Evolutionary conservation across 2,113 vertebrate genomes (phyloP).

Genomic region (Malurus melanocephalus): DNA sequence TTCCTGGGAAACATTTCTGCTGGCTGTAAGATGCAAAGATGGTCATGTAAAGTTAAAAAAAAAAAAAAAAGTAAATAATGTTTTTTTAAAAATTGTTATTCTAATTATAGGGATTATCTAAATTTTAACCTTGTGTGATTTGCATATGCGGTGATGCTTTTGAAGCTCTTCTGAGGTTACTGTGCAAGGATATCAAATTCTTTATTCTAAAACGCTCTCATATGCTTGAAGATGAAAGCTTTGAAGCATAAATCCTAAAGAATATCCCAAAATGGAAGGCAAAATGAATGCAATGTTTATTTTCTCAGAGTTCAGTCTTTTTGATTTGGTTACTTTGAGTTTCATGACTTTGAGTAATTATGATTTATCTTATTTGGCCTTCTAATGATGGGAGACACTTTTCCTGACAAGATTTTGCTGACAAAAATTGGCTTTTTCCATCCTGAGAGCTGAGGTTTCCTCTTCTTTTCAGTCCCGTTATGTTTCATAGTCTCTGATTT

Average conservation of each 20-base stretch:
- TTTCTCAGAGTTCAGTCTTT: not conserved
- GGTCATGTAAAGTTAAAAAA: not conserved
- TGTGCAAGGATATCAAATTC: not conserved
- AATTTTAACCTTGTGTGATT: not conserved
- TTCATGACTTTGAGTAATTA: not conserved
- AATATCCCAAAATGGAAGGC: not conserved
- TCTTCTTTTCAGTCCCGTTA: not conserved
- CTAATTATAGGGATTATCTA: not conserved
- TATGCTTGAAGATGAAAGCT: not conserved
- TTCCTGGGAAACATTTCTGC: not conserved
- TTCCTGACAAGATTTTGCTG: not conserved
- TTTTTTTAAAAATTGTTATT: not conserved
- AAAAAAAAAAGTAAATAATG: not conserved
- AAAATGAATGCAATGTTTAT: not conserved
- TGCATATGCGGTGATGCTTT: rapidly evolving
- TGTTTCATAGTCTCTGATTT: not conserved
- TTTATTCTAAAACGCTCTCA: not conserved
- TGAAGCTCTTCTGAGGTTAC: not conserved
- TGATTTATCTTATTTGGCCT: not conserved
- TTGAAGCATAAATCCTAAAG: not conserved
- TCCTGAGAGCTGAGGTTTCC: not conserved
- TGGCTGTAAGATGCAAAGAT: not conserved
- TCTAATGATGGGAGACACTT: not conserved
- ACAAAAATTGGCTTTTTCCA: not conserved
- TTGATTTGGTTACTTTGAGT: not conserved